Evolutionary conservation across 2,113 vertebrate genomes (phyloP), one percentile per base, ranked within the genome.

Genomic region (Scomber japonicus): DNA sequence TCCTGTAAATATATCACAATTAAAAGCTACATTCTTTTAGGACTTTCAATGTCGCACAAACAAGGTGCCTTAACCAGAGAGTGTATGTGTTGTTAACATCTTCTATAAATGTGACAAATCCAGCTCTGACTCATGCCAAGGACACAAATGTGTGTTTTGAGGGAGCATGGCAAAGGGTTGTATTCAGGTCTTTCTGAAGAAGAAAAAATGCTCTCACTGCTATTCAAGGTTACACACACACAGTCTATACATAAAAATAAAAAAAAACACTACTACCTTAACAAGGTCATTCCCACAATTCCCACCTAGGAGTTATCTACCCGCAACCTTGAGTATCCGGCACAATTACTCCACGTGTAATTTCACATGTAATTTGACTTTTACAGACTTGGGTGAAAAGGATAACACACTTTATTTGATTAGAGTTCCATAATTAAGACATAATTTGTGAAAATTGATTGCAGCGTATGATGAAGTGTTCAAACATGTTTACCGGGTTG

Each of bases 391-490:
- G n/a, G 74, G 30, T 53, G 65, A 69, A 66, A 89, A 68, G 49
- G 75, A 89, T 81, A 90, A 89, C 70, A 88, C 85, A 85, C 55
- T 16, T 44, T 16, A 49, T 19, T 54, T 70, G 61, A 64, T 75
- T 31, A 16, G 3, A 62, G 60, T 61, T 45, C 49, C 8, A 27
- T 66, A 61, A 83, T 88, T 73, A 81, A 77, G 66, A 84, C 30
- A 71, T 70, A 66, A 72, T 85, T 89, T 7, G 51, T 67, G 56
- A 51, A 82, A 87, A 85, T 79, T 76, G 63, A 91, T 88, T 85
- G 72, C 78, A 78, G 75, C 71, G 17, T 54, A 24, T 10, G 48
- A 74, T 13, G 66, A 60, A 59, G 50, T 71, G 74, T 66, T 72
- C 75, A 80, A 78, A 71, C 75, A 6, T 74, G 56, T 85, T 83